Evolutionary conservation across 2,888 invertebrate genomes (phyloP), one percentile per base, ranked within the genome.

Genomic region (Apamea monoglypha): DNA sequence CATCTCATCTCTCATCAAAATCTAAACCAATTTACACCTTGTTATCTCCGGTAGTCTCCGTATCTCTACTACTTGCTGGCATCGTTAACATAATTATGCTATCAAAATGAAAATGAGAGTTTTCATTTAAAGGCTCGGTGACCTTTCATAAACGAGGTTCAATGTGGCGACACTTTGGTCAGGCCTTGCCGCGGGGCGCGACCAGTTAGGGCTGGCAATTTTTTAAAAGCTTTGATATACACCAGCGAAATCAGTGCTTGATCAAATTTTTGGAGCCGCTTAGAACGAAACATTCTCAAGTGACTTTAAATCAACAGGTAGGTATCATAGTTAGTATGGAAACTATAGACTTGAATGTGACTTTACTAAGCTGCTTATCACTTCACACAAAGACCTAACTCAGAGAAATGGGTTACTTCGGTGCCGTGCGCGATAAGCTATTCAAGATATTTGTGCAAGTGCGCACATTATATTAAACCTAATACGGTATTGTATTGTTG

Each of bases 121-220:
- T 91, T 89, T 91, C 88, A 90, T 91, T 90, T 87, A 82, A 86
- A 84, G 85, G 78, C 85, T 83, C 81, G 83, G 80, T 90, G 91
- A 93, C 92, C 93, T 94, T 93, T 92, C 86, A 87, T 86, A 89
- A 92, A 90, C 88, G 87, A 88, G 90, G 87, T 87, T 88, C 87
- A 88, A 87, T 84, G 90, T 86, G 87, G 88, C 89, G 86, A 90
- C 83, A 91, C 91, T 92, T 93, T 92, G 91, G 88, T 89, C 89
- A 89, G 88, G 87, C 91, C 91, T 92, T 92, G 92, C 92, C 91
- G 89, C 88, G 85, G 90, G 91, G 90, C 87, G 84, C 83, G 61
- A 74, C 71, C 53, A 16, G 25, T 61, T 81, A 88, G 89, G 89
- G 89, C 67, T 90, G 82, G 14, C 73, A 69, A 72, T 50, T 47